phyloP scores from a whole-genome alignment of 2,888 invertebrate species.

The Hirtodrosophila trivittata region DNA sequence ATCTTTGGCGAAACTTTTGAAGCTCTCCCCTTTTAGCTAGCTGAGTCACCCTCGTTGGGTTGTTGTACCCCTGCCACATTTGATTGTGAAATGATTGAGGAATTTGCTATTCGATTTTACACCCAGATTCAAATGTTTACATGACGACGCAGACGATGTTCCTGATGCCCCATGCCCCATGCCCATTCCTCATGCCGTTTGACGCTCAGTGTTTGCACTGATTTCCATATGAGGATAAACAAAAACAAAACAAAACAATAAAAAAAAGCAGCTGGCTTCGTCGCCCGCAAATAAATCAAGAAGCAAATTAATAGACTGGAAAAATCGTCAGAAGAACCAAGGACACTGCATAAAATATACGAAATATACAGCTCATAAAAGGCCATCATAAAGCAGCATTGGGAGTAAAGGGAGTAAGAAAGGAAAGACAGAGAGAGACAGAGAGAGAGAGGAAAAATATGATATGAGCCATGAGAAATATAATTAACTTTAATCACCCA shows the following conservation, averaged over 20 bases:
- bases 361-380: constrained; percentile 28
- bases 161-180: constrained; percentile 20
- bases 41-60: too few relatives aligned
- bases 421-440: background rate
- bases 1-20: too few relatives aligned
- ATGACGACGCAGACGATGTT: constrained; percentile 17
- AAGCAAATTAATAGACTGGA: constrained; percentile 74
- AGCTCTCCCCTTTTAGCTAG: too few relatives aligned
- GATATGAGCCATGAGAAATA: constrained; percentile 75
- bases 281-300: constrained; percentile 64
- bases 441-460: constrained; percentile 29
- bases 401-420: background rate
- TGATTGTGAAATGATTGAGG: constrained; percentile 40
- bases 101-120: constrained; percentile 55
- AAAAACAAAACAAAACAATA: too few relatives aligned
- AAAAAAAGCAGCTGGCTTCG: constrained; percentile 23
- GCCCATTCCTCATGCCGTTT: constrained; percentile 13
- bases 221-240: constrained; percentile 45
- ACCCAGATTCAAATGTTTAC: constrained; percentile 50
- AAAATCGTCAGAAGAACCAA: constrained; percentile 70
- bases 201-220: constrained; percentile 33
- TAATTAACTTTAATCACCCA: constrained; percentile 79
- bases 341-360: constrained; percentile 57
- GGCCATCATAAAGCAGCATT: constrained; percentile 26
- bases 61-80: background rate